phyloP scores from a whole-genome alignment of 2,888 invertebrate species.

The Cephonodes hylas region DNA sequence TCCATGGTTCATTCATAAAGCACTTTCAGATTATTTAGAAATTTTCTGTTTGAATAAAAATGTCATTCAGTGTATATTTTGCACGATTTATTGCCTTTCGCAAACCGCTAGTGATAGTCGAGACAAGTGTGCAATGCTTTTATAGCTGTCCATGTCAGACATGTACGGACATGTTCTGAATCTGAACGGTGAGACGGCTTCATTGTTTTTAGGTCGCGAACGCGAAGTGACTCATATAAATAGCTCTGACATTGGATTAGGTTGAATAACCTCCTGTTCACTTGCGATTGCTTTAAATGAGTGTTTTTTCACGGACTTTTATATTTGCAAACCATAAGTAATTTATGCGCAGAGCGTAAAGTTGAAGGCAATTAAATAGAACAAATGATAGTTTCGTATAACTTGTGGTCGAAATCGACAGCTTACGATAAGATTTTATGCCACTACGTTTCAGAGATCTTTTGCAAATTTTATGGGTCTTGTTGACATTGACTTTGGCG shows the following conservation, averaged over 20 bases:
- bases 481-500: neutral
- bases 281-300: neutral
- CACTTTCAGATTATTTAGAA: neutral
- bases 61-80: neutral
- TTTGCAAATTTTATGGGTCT: neutral
- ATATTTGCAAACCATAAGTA: no score
- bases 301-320: neutral
- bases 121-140: neutral
- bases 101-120: neutral
- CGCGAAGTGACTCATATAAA: constrained; percentile 28
- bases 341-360: no score
- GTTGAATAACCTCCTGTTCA: constrained; percentile 32
- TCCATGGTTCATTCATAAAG: neutral
- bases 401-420: no score
- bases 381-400: no score
- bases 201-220: constrained; percentile 18
- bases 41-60: neutral
- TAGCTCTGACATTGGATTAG: constrained; percentile 30
- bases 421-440: no score
- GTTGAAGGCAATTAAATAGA: no score
- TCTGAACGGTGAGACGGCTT: neutral
- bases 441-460: no score
- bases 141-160: neutral
- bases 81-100: neutral
- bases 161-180: constrained; percentile 18